phyloP scores from a whole-genome alignment of 1,140 invertebrate species.

The Plutomurus gul region DNA sequence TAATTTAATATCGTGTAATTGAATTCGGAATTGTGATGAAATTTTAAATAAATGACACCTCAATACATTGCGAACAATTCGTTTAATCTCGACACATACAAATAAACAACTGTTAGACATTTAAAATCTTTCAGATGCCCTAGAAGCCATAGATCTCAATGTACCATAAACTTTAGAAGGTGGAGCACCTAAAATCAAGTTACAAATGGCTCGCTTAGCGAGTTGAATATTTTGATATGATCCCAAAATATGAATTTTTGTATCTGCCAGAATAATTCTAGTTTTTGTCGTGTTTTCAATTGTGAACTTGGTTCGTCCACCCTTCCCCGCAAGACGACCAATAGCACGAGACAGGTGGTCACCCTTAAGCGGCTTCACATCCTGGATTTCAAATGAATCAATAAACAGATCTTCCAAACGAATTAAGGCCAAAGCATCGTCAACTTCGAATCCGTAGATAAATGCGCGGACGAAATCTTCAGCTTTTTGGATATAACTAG shows the following conservation, averaged over 20 bases:
- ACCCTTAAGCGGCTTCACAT: conserved; percentile 94
- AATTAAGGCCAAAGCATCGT: conserved; percentile 93
- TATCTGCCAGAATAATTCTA: conserved; percentile 94
- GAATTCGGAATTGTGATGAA: neutral
- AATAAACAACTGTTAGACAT: neutral
- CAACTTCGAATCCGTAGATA: conserved; percentile 93
- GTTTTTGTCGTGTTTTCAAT: conserved; percentile 99
- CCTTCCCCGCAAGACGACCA: conserved; percentile 94
- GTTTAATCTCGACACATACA: neutral
- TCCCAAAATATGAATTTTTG: conserved; percentile 95
- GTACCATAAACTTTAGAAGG: conserved; percentile 96
- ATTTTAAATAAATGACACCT: neutral
- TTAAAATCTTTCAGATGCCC: conserved; percentile 81
- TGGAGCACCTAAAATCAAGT: conserved; percentile 93
- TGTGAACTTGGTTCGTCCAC: conserved; percentile 95
- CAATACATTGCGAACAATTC: neutral
- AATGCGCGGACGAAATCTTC: conserved; percentile 98
- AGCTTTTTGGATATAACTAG: conserved; percentile 91
- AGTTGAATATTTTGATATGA: conserved; percentile 97
- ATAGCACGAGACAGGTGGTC: conserved; percentile 95
- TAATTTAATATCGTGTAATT: no score
- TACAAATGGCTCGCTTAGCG: conserved; percentile 94
- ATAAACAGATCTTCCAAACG: conserved; percentile 96
- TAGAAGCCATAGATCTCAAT: conserved; percentile 78
- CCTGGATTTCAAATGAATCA: conserved; percentile 95